Percentiles rank a stretch among this genome's conserved stretches.
phyloP scores from a whole-genome alignment of 2,888 invertebrate genomes.

The Acrocyrtus sp. region DNA sequence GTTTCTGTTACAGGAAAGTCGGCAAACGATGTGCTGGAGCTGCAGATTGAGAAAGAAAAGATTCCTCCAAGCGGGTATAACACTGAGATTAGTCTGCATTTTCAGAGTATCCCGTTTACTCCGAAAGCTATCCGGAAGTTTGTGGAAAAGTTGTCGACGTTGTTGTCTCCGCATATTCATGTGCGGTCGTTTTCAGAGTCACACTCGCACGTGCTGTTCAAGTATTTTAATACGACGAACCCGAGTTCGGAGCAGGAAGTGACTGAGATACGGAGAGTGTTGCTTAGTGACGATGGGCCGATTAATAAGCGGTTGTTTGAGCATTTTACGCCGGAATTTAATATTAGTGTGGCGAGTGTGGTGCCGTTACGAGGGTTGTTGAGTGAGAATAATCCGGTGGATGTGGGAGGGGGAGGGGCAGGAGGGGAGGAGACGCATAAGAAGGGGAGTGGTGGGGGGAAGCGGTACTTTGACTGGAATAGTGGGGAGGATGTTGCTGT shows the following conservation, averaged over 20 bases:
- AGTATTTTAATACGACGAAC: conserved; percentile 78
- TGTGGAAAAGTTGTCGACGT: conserved; percentile 79
- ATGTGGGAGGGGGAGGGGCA: conserved; percentile 53
- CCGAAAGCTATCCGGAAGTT: conserved; percentile 81
- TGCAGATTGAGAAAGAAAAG: conserved; percentile 4
- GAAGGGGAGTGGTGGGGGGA: conserved; percentile 65
- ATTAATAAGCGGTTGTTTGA: conserved; percentile 65
- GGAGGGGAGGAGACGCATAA: not conserved
- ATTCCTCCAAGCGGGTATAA: conserved; percentile 68
- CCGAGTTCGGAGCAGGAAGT: conserved; percentile 70
- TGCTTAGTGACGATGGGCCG: conserved; percentile 75
- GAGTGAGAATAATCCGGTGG: conserved; percentile 50
- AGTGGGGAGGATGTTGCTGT: conserved; percentile 65
- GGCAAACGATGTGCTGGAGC: conserved; percentile 82
- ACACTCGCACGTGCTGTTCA: conserved; percentile 48
- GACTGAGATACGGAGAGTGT: conserved; percentile 75
- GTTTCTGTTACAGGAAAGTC: conserved; percentile 67
- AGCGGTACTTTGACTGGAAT: conserved; percentile 51
- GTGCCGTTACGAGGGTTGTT: conserved; percentile 69
- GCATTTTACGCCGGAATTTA: conserved; percentile 78
- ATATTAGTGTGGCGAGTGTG: conserved; percentile 74
- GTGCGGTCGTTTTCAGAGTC: conserved; percentile 15
- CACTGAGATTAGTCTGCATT: conserved; percentile 83
- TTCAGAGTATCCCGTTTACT: conserved; percentile 78
- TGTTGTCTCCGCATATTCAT: conserved; percentile 76